Conservation (phyloP, 2,797 vertebrate genomes). For the Darevskia mixta region DNA sequence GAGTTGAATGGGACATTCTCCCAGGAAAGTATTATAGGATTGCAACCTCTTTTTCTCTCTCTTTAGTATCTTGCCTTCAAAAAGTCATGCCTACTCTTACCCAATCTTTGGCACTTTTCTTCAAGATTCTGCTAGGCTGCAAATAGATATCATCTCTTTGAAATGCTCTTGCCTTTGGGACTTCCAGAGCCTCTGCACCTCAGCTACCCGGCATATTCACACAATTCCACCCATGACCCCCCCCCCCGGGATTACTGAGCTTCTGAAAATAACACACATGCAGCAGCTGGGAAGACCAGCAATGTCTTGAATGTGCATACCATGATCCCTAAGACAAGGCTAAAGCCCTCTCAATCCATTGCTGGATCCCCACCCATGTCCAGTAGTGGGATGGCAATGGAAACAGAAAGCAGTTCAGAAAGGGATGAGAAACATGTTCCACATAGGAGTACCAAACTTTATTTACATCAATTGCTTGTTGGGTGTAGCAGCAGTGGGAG, state of each 20-base stretch:
- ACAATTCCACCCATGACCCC: conserved; percentile 70
- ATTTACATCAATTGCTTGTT: neutral
- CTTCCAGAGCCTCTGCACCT: conserved; percentile 48
- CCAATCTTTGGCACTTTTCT: conserved; percentile 33
- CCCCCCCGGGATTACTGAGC: conserved; percentile 65
- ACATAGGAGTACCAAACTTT: neutral
- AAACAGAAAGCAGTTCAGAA: conserved; percentile 20
- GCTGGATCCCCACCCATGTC: conserved; percentile 16
- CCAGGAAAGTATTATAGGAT: neutral
- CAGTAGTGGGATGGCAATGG: neutral
- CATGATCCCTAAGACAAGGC: conserved; percentile 29
- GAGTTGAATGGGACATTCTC: neutral
- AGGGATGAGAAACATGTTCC: neutral
- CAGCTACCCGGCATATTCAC: conserved; percentile 60
- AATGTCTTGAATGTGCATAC: conserved; percentile 73
- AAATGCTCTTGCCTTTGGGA: conserved; percentile 39
- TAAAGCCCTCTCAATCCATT: conserved; percentile 26
- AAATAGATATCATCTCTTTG: conserved; percentile 35
- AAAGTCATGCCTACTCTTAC: conserved; percentile 24
- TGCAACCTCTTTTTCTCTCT: neutral
- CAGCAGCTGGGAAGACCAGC: conserved; percentile 75
- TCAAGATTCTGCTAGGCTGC: conserved; percentile 15
- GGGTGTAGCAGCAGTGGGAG: neutral
- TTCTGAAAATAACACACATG: conserved; percentile 77
- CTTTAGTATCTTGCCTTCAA: neutral